phyloP scores from a whole-genome alignment of 92 coral and sea anemone genomes.

The Pocillopora grandis region DNA sequence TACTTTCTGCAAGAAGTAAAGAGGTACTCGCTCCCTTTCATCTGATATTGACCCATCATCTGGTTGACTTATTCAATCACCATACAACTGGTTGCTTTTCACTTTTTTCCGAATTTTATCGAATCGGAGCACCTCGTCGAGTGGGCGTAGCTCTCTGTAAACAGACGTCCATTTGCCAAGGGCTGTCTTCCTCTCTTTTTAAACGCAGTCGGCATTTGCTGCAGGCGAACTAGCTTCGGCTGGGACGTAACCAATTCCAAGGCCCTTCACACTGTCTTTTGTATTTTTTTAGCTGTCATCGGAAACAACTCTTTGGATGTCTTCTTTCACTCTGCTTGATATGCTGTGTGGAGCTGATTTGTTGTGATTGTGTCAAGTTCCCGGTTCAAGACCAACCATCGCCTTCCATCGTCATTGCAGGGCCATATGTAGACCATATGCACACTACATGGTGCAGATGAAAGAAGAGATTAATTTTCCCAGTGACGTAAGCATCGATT shows the following conservation, averaged over 20 bases:
- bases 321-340: slow-evolving; percentile 55
- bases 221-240: too few relatives aligned
- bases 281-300: slow-evolving; percentile 45
- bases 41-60: too few relatives aligned
- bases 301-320: slow-evolving; percentile 45
- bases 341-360: slow-evolving; percentile 54
- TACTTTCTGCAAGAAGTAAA: too few relatives aligned
- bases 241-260: too few relatives aligned
- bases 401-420: slow-evolving; percentile 34
- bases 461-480: slow-evolving; percentile 24
- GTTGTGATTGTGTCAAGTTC: slow-evolving; percentile 51
- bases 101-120: slow-evolving; percentile 18
- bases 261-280: slow-evolving; percentile 28
- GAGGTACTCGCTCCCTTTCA: too few relatives aligned
- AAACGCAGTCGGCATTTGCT: too few relatives aligned
- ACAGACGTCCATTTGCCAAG: too few relatives aligned
- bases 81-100: too few relatives aligned
- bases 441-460: slow-evolving; percentile 40
- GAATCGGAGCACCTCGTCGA: too few relatives aligned
- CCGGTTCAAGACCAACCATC: slow-evolving; percentile 64
- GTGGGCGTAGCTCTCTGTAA: too few relatives aligned
- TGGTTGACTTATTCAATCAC: too few relatives aligned
- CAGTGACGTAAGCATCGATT: slow-evolving; percentile 54
- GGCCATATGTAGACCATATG: slow-evolving; percentile 63
- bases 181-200: too few relatives aligned